A percentile compares a stretch with the other conserved stretches of the same genome.
phyloP scores from a whole-genome alignment of 2,113 vertebrate genomes.

The Mus spicilegus region DNA sequence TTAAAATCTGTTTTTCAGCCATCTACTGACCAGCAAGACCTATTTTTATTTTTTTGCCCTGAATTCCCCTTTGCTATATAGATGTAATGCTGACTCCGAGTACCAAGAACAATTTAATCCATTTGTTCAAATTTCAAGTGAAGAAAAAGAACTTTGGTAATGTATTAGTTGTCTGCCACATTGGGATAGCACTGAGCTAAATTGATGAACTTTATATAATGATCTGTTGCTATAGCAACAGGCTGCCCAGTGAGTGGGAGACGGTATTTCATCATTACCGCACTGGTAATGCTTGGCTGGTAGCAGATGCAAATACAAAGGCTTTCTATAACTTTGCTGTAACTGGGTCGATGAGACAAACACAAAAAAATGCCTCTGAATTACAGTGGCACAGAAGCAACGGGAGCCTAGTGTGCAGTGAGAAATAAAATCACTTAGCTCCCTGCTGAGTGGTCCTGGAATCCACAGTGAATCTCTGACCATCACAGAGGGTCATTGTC shows the following conservation, averaged over 20 bases:
- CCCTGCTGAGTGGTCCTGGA: background rate
- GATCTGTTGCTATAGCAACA: constrained; percentile 48
- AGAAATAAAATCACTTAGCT: constrained; percentile 48
- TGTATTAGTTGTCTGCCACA: constrained; percentile 49
- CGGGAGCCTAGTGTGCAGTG: background rate
- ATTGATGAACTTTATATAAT: constrained; percentile 69
- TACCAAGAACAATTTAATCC: constrained; percentile 43
- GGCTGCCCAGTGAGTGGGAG: constrained; percentile 35
- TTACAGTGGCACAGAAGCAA: background rate
- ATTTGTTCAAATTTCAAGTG: constrained; percentile 69
- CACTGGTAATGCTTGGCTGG: background rate
- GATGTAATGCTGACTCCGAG: background rate
- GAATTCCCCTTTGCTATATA: constrained; percentile 25
- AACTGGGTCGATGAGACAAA: background rate
- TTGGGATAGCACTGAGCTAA: constrained; percentile 51
- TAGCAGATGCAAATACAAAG: constrained; percentile 42
- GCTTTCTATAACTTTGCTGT: background rate
- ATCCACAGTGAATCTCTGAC: background rate
- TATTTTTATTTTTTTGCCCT: background rate
- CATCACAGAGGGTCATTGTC: background rate
- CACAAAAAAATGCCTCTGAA: background rate
- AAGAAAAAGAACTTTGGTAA: constrained; percentile 51
- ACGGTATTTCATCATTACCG: constrained; percentile 38
- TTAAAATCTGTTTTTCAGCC: constrained; percentile 18
- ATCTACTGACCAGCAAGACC: background rate